Evolutionary conservation across 1,140 invertebrate genomes (phyloP).

Genomic region (Phymastichus coffea): DNA sequence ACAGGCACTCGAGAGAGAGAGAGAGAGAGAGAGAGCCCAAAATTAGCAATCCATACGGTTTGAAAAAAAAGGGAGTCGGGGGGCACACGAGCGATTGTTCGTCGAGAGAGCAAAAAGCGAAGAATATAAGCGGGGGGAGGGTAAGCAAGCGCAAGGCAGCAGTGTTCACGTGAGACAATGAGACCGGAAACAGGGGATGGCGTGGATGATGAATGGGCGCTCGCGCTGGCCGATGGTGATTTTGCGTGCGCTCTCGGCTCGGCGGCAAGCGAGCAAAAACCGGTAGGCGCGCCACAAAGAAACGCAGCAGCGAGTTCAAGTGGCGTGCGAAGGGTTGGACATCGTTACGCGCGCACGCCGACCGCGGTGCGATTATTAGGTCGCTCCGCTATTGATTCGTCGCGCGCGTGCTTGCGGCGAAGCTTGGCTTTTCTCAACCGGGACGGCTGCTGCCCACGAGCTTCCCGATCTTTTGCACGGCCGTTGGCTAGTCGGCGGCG

Average conservation of each 20-base stretch:
- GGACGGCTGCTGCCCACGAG: no score
- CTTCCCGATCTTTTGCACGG: conserved; percentile 8
- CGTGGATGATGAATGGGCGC: conserved; percentile 54
- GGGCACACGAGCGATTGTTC: no score
- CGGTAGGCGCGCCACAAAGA: conserved; percentile 28
- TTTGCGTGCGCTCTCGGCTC: conserved; percentile 44
- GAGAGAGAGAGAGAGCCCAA: neutral
- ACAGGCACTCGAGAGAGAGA: neutral
- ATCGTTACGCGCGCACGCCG: conserved; percentile 34
- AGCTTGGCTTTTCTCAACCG: no score
- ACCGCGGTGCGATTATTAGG: conserved; percentile 39
- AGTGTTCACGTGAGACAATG: conserved; percentile 29
- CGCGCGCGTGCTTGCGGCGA: no score
- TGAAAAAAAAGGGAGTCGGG: no score
- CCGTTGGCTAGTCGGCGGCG: no score
- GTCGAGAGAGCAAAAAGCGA: no score
- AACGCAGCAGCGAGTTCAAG: no score
- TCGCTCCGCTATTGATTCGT: no score
- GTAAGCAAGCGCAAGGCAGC: neutral
- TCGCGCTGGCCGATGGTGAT: conserved; percentile 48
- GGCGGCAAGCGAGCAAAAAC: conserved; percentile 20
- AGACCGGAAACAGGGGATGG: conserved; percentile 29
- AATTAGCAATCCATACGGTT: no score
- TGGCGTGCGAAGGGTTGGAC: no score
- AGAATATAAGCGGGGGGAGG: no score